Base-by-base conservation (phyloP, 2,797 vertebrate species). In the Limnodromus scolopaceus region DNA sequence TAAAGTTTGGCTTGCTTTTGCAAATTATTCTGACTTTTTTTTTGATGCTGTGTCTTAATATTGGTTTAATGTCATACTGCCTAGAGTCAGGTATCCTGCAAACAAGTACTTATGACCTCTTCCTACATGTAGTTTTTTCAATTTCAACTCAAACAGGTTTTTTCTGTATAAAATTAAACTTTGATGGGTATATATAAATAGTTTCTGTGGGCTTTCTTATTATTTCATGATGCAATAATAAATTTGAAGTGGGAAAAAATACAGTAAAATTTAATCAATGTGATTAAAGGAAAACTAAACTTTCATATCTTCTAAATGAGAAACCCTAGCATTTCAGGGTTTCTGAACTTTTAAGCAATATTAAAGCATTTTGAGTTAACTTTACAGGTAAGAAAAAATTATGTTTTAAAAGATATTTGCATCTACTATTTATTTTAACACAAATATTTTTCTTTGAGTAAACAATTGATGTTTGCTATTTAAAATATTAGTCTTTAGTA, bases 141-240 rank as follows among this genome's bases (percentile, higher is more conserved):
- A 74, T 75, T 74, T 87, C n/a, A 72, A 22, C 10, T 0, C 0
- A 39, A 12, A 51, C 22, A 43, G 4, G 0, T 0, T 8, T 68
- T 77, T 85, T 17, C 27, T 34, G 6, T 61, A 18, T 49, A 69
- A 53, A 85, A 72, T 65, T 46, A 75, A 19, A 85, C 32, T 19
- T 18, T 19, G 3, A 16, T 72, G 16, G 24, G 15, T 60, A 28
- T 53, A 23, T 38, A 30, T 24, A 74, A 25, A 10, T 63, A 38
- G 4, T 57, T 90, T 86, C 55, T 72, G 30, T 75, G 77, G 7
- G 16, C 11, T 10, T 32, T 32, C 23, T 30, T 58, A 11, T 5
- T 61, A 16, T 34, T 93, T 89, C 85, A 12, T 77, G 14, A 34
- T 54, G 13, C 22, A 66, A 39, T 74, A 64, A 54, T 27, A 71